These are phyloP conservation scores for Kryphioiulus occultus DNA, from an alignment of 2,888 invertebrate genomes.

Conservation along the genomic window DNA sequence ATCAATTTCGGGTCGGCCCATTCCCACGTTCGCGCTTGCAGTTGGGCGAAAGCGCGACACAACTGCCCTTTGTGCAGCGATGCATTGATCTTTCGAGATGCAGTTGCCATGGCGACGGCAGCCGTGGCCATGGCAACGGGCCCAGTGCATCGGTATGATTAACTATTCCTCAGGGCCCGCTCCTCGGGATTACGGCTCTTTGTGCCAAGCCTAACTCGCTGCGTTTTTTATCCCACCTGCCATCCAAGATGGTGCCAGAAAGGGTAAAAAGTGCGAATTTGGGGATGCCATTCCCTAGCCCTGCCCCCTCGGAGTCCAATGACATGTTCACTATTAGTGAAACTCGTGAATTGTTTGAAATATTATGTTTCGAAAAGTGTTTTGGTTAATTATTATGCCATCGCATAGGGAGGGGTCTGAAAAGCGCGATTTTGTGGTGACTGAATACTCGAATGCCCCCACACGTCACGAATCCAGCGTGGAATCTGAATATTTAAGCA, in stretches of 20 bases:
- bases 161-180: constrained; percentile 48
- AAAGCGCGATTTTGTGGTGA: no score
- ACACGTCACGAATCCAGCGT: no score
- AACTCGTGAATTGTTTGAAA: no score
- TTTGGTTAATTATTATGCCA: no score
- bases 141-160: constrained; percentile 49
- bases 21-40: constrained; percentile 4
- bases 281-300: no score
- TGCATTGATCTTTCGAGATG: constrained; percentile 51
- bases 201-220: constrained; percentile 7
- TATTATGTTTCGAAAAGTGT: no score
- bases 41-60: constrained; percentile 41
- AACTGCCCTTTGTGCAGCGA: constrained; percentile 51
- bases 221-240: constrained; percentile 29
- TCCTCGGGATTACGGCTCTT: constrained; percentile 35
- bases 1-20: constrained; percentile 36
- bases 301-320: no score
- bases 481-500: no score
- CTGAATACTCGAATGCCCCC: no score
- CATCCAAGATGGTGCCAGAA: not conserved
- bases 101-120: constrained; percentile 50
- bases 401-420: no score
- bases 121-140: constrained; percentile 51
- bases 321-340: no score
- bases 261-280: no score